Percentiles rank a stretch among this genome's conserved stretches.
Evolutionary conservation across 2,888 invertebrate species (phyloP).

Genomic region (Busseola fusca): DNA sequence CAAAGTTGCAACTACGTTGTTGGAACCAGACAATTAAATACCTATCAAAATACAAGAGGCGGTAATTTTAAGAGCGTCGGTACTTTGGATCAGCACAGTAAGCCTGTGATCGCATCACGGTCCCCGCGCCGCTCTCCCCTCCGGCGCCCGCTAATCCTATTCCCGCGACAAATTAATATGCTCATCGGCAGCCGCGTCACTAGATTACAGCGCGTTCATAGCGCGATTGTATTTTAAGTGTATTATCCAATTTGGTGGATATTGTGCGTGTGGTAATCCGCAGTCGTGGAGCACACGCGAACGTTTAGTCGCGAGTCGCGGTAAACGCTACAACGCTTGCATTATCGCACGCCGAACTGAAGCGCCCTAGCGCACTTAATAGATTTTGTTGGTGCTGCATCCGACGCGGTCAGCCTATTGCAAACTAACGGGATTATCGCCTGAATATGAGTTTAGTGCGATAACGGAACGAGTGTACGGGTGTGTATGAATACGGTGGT

Average conservation of each 20-base stretch:
- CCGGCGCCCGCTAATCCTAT: conserved; percentile 82
- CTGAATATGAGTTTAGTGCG: conserved; percentile 80
- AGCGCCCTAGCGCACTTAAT: conserved; percentile 86
- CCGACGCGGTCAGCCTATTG: conserved; percentile 81
- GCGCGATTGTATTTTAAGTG: conserved; percentile 91
- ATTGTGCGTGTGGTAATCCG: conserved; percentile 89
- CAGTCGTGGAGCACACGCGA: conserved; percentile 79
- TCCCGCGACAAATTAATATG: conserved; percentile 88
- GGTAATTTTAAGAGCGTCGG: conserved; percentile 71
- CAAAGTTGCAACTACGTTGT: conserved; percentile 36
- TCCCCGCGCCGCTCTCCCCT: conserved; percentile 63
- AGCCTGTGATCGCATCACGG: conserved; percentile 76
- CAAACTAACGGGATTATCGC: conserved; percentile 85
- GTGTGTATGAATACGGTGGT: conserved; percentile 64
- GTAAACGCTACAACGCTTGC: conserved; percentile 76
- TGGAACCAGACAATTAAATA: conserved; percentile 48
- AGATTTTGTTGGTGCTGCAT: conserved; percentile 84
- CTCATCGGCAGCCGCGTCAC: conserved; percentile 88
- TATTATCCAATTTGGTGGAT: conserved; percentile 91
- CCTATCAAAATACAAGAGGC: conserved; percentile 66
- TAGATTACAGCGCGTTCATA: conserved; percentile 87
- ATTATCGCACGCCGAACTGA: conserved; percentile 82
- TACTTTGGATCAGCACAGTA: conserved; percentile 73
- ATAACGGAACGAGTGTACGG: conserved; percentile 73
- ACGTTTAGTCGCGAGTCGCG: conserved; percentile 78